These are phyloP conservation scores for Unio pictorum DNA, from an alignment of 2,888 invertebrate genomes.

Conservation along the genomic window DNA sequence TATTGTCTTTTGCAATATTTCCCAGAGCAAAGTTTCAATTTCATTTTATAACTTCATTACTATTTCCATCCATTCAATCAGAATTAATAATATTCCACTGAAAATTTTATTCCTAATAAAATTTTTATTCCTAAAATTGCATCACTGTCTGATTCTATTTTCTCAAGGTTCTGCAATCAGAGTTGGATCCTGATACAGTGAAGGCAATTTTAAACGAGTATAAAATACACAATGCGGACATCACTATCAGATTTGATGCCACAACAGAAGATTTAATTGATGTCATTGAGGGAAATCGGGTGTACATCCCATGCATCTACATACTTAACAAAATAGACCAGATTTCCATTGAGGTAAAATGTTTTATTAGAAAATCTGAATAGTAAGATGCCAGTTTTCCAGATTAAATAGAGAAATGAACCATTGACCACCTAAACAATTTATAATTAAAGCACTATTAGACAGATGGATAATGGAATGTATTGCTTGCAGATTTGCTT, in stretches of 20 bases:
- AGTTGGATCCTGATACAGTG: constrained; percentile 94
- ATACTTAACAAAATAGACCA: constrained; percentile 97
- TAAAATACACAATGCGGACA: constrained; percentile 98
- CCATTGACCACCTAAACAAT: too few species aligned
- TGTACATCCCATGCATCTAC: constrained; percentile 99
- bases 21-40: not conserved
- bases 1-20: not conserved
- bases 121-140: not conserved
- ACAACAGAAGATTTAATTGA: constrained; percentile 98
- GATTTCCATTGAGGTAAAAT: constrained; percentile 74
- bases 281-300: constrained; percentile 97
- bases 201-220: constrained; percentile 97
- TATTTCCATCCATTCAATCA: not conserved
- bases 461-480: too few species aligned
- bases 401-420: too few species aligned
- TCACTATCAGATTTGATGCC: constrained; percentile 86
- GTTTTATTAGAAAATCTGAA: too few species aligned
- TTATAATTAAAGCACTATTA: too few species aligned
- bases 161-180: constrained; percentile 81
- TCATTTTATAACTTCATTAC: not conserved
- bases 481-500: too few species aligned
- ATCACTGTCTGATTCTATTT: not conserved
- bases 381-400: too few species aligned
- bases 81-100: not conserved
- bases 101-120: not conserved